Evolutionary conservation across 64 coral and sea anemone genomes (phyloP).

Genomic region (Stichodactyla mertensii): DNA sequence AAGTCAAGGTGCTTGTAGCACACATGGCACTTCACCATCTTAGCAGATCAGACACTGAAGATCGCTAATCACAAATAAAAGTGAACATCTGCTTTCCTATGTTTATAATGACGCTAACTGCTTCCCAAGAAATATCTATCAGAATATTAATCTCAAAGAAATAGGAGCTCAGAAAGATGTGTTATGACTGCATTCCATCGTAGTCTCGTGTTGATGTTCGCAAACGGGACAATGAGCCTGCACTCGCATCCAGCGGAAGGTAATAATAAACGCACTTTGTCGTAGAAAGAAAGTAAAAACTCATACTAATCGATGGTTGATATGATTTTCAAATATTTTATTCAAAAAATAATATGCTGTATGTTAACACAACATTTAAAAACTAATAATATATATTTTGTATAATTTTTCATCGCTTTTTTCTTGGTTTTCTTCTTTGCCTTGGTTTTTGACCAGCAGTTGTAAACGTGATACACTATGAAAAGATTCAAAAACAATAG

Average conservation of each 20-base stretch:
- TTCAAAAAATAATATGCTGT: neutral
- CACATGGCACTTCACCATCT: neutral
- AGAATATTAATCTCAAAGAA: neutral
- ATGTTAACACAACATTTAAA: neutral
- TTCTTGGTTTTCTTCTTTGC: slow-evolving; percentile 13
- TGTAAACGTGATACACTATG: slow-evolving; percentile 55
- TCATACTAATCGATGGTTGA: neutral
- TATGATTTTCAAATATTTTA: neutral
- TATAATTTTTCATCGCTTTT: neutral
- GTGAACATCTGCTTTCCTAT: too few relatives aligned
- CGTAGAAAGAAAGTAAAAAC: neutral
- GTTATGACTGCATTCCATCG: neutral
- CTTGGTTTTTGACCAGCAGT: slow-evolving; percentile 46
- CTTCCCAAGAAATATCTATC: neutral
- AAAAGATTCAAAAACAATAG: neutral
- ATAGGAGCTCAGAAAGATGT: neutral
- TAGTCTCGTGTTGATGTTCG: neutral
- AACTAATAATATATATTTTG: neutral
- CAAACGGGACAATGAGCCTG: neutral
- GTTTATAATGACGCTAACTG: neutral
- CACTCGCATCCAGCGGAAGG: neutral
- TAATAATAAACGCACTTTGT: too few relatives aligned
- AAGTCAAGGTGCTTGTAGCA: neutral
- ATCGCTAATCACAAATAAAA: too few relatives aligned
- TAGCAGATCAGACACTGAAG: too few relatives aligned